Conservation (phyloP, 2,888 invertebrate species). For the Ceramica pisi region DNA sequence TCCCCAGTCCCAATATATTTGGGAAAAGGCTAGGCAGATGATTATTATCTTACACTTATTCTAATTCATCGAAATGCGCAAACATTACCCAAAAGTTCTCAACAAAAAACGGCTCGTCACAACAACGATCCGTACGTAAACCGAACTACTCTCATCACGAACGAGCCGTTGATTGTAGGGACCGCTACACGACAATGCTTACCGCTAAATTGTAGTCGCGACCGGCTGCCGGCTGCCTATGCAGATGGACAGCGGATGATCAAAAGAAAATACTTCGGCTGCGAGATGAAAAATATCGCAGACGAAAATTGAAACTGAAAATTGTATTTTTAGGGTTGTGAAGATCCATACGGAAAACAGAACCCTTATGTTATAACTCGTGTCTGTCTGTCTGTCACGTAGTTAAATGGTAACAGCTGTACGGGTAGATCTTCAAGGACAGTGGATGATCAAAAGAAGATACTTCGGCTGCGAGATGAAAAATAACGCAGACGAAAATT, state of each 20-base stretch:
- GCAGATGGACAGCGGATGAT: constrained; percentile 51
- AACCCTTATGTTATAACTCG: no score
- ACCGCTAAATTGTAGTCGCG: constrained; percentile 64
- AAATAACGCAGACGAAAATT: no score
- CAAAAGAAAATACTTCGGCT: constrained; percentile 41
- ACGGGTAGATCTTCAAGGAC: no score
- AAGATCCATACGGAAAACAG: no score
- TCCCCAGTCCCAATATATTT: no score
- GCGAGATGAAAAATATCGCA: constrained; percentile 31
- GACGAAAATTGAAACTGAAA: constrained; percentile 8
- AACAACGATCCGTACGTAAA: constrained; percentile 38
- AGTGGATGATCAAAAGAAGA: no score
- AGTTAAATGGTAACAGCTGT: no score
- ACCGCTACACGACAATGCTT: constrained; percentile 57
- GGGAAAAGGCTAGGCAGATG: no score
- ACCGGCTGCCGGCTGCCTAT: constrained; percentile 28
- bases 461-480: no score
- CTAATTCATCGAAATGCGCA: no score
- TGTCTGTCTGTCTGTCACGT: no score
- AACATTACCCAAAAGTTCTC: not conserved
- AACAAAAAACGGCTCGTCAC: constrained; percentile 15
- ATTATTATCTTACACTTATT: no score
- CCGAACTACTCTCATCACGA: constrained; percentile 64
- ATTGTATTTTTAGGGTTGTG: not conserved
- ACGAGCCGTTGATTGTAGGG: constrained; percentile 55